Percentiles rank a stretch among this genome's conserved stretches.
These are phyloP conservation scores for Percopsis omiscomaycus DNA, from an alignment of 2,797 vertebrate genomes.

Conservation along the genomic window DNA sequence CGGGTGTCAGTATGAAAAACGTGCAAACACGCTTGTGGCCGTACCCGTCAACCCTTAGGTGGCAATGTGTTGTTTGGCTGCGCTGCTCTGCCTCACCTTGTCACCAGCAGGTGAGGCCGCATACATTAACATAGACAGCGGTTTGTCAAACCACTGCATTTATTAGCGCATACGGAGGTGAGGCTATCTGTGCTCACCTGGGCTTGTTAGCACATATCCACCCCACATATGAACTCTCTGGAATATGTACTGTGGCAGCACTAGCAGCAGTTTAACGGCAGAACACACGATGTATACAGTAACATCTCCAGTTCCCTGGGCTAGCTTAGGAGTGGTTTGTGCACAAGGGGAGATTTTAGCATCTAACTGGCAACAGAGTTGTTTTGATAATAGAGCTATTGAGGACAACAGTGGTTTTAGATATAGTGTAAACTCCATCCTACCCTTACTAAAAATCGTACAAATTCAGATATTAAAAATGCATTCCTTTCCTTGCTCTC, in stretches of 20 bases:
- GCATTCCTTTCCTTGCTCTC: not conserved
- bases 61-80: conserved; percentile 71
- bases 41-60: conserved; percentile 48
- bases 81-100: conserved; percentile 68
- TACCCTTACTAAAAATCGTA: conserved; percentile 12
- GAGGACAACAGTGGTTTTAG: not conserved
- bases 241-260: conserved; percentile 51
- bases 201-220: conserved; percentile 84
- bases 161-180: conserved; percentile 83
- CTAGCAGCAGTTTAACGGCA: conserved; percentile 43
- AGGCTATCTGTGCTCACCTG: conserved; percentile 74
- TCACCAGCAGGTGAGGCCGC: conserved; percentile 83
- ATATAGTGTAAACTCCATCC: conserved; percentile 13
- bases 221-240: conserved; percentile 44
- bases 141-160: conserved; percentile 89
- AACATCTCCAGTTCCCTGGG: conserved; percentile 22
- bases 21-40: conserved; percentile 17
- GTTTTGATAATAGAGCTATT: not conserved
- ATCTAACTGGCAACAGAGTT: conserved; percentile 1
- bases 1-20: conserved; percentile 53
- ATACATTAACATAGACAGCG: conserved; percentile 87
- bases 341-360: conserved; percentile 1
- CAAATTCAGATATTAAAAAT: conserved; percentile 17
- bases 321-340: conserved; percentile 11
- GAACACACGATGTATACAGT: conserved; percentile 38